Base-by-base conservation (phyloP, 2,113 vertebrate genomes). In the Callopanchax toddi region DNA sequence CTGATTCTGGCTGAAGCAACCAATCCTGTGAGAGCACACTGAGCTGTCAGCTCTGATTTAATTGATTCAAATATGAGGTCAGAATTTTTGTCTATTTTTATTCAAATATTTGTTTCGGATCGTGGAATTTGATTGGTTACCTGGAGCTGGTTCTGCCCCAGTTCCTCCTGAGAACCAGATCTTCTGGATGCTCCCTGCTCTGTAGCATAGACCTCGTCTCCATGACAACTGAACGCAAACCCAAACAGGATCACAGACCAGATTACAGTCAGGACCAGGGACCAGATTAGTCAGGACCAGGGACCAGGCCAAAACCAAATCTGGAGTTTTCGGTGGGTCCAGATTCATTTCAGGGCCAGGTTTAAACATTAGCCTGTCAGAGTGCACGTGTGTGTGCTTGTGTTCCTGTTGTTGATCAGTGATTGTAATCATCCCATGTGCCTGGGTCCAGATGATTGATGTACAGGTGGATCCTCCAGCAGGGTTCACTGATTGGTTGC, bases 401-500 rank as follows among this genome's bases (percentile, higher is more conserved):
- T 58, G 40, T 40, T 29, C 26, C 22, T 16, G 9, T 46, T 0
- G 16, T 16, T 26, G 37, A 48, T 46, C 11, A 23, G 26, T 76
- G 40, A 45, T 37, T 50, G 15, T 60, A 23, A 51, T 11, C 40
- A 17, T 6, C n/a, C n/a, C n/a, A n/a, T n/a, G n/a, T 6, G 29
- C 10, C 29, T 9, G 6, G 29, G 6, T 6, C 29, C 29, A 8
- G 29, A 7, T 32, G 36, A 37, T 11, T 13, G 36, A 44, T 44
- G 42, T 42, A 17, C 6, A 13, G 9, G 7, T 20, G 29, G 17
- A 34, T 12, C 34, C 29, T 32, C 3, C 29, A 32, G 29, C 29
- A 32, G 29, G 36, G 34, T 26, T 60, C 11, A 42, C 22, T 44
- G 18, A 21, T 54, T 44, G 13, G 12, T 44, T 45, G 67, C 32